Evolutionary conservation across 2,113 vertebrate genomes (phyloP), one percentile per base, ranked within the genome.

Genomic region (Cyrtonyx montezumae): DNA sequence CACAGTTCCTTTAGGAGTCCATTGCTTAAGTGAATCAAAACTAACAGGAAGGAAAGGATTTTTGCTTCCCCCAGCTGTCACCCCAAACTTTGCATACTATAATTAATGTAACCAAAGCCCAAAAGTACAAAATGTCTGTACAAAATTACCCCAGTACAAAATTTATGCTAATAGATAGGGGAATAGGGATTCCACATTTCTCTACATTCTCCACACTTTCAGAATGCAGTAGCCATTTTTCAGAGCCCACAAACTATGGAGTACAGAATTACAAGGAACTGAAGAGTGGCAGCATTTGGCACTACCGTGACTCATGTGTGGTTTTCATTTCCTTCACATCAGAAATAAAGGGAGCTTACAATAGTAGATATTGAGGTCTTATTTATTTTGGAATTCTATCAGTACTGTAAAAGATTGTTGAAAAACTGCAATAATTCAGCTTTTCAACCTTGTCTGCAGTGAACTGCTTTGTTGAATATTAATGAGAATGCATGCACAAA

Each of bases 401-500:
- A 86, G 13, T 79, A 70, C 26, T 77, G 58, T 58, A 92, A n/a
- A 82, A 76, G 65, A 63, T 23, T 84, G n/a, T 85, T 61, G 61
- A 76, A 84, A 89, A 91, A 86, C 48, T 86, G 22, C 34, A 95
- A 55, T 53, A 43, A 55, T 23, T 21, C 8, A 66, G 17, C 32
- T 79, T 94, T 93, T 79, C 78, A 81, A 69, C 56, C 40, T 91
- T 74, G 58, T 43, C 76, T 91, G 79, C 73, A 92, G 87, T 90
- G 93, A 95, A 48, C 13, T 87, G 43, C 15, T 51, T 86, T 90
- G 87, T 68, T 80, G 84, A 95, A 91, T 93, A 62, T 84, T 93
- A 84, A 92, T 79, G 67, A 77, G 46, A 80, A 53, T 4, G 66
- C 18, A 71, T 3, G 5, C 9, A 63, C 2, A 65, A 76, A 63